Base-by-base conservation (phyloP, 1,140 invertebrate genomes). In the Bombus impatiens region DNA sequence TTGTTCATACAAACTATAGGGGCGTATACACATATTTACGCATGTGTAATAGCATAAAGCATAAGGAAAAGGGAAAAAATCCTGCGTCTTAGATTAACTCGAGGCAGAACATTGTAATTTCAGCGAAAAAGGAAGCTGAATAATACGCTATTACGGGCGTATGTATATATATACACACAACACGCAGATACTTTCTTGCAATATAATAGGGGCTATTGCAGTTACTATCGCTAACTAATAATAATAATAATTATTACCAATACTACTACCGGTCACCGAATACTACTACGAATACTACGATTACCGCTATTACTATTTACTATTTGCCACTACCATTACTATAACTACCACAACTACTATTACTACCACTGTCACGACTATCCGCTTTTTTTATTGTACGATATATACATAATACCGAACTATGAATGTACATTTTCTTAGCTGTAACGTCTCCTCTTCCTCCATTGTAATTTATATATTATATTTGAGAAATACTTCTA, bases 351-450 rank as follows among this genome's bases (percentile, higher is more conserved):
- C 62, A 72, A 83, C 78, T 65, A 86, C 65, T 84, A 84, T 72
- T 89, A 78, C 22, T 75, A 78, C 65, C 59, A 83, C 42, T 85
- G 86, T 70, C 57, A 87, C 88, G 78, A 91, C 79, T 93, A 92
- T 90, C 84, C 90, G 93, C 92, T 93, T 94, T 94, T 84, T 94
- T 94, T 93, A 92, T 94, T 93, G 92, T 93, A 92, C 88, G 86
- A 91, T 92, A 89, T 92, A 92, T 91, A 91, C 86, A 93, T 92
- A 93, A 88, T 88, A 92, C 89, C 78, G 88, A 91, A 84, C 67
- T 84, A 90, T 93, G 75, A 90, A 94, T 93, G 93, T 93, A 93
- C 83, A 93, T 93, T 93, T 92, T 91, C 87, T 92, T 93, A 93
- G 89, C 85, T 90, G 88, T 91, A 88, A 92, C 89, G 86, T 92